Percentiles rank a stretch among this genome's conserved stretches.
Conservation (phyloP, 1,140 invertebrate genomes). For the Drosophila gunungcola region DNA sequence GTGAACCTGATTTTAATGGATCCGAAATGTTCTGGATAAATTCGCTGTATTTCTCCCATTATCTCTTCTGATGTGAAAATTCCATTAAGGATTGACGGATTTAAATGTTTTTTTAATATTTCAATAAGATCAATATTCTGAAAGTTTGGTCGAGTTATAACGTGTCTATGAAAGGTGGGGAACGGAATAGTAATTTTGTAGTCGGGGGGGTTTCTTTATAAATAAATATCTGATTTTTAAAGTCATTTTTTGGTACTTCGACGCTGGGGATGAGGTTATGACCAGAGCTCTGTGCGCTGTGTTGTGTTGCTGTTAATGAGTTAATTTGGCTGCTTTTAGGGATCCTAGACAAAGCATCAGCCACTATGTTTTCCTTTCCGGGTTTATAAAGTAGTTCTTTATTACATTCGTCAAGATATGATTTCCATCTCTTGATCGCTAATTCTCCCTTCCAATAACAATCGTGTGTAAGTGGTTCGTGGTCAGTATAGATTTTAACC, state of each 20-base stretch:
- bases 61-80: neutral
- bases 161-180: neutral
- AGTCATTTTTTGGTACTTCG: neutral
- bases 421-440: slow-evolving; percentile 69
- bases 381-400: slow-evolving; percentile 79
- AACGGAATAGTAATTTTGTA: neutral
- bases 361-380: slow-evolving; percentile 61
- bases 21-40: too few relatives aligned
- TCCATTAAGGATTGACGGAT: neutral
- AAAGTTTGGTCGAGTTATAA: slow-evolving; percentile 3
- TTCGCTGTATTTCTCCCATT: neutral
- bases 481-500: slow-evolving; percentile 65
- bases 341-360: slow-evolving; percentile 41
- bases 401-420: slow-evolving; percentile 75
- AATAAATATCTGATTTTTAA: slow-evolving; percentile 10
- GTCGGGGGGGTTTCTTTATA: slow-evolving; percentile 15
- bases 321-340: slow-evolving; percentile 15
- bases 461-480: slow-evolving; percentile 83
- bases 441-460: slow-evolving; percentile 79
- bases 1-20: too few relatives aligned
- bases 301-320: slow-evolving; percentile 9
- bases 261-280: neutral
- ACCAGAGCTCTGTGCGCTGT: slow-evolving; percentile 36
- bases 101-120: slow-evolving; percentile 2
- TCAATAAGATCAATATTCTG: slow-evolving; percentile 1